A percentile compares a stretch with the other conserved stretches of the same genome.
Conservation (phyloP, 2,797 vertebrate genomes). For the Oreonectes daqikongensis region DNA sequence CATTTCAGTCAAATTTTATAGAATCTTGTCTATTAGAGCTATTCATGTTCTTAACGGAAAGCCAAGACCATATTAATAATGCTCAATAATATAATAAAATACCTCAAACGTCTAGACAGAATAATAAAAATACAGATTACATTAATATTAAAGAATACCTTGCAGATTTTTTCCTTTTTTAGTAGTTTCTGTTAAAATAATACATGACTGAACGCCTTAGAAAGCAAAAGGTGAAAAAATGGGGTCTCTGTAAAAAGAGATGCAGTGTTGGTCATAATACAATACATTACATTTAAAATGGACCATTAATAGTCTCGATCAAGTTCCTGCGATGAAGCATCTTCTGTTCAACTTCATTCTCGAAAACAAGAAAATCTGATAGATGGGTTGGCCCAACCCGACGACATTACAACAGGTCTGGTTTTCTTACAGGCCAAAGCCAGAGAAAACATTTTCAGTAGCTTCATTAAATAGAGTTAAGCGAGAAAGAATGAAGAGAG, state of each 20-base stretch:
- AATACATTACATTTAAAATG: slow-evolving; percentile 61
- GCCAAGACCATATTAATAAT: slow-evolving; percentile 61
- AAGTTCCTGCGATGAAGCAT: slow-evolving; percentile 42
- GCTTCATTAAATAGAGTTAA: slow-evolving; percentile 51
- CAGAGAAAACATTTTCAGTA: slow-evolving; percentile 56
- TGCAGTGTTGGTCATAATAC: slow-evolving; percentile 67
- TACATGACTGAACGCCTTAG: slow-evolving; percentile 82
- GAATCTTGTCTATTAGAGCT: slow-evolving; percentile 80
- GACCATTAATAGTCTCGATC: slow-evolving; percentile 48
- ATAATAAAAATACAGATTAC: slow-evolving; percentile 84
- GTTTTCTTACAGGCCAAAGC: slow-evolving; percentile 31
- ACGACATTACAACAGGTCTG: slow-evolving; percentile 16
- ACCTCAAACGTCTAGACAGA: slow-evolving; percentile 73
- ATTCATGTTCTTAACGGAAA: slow-evolving; percentile 67
- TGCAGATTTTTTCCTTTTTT: slow-evolving; percentile 69
- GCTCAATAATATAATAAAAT: slow-evolving; percentile 73
- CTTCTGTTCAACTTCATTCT: slow-evolving; percentile 54
- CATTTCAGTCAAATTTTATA: slow-evolving; percentile 85
- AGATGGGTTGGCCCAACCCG: slow-evolving; percentile 39
- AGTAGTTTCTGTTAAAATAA: slow-evolving; percentile 85
- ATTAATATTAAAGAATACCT: slow-evolving; percentile 78
- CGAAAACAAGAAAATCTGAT: slow-evolving; percentile 38
- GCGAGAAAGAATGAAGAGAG: slow-evolving; percentile 27
- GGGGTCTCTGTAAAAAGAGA: slow-evolving; percentile 62
- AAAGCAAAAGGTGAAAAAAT: slow-evolving; percentile 71